Percentiles rank a stretch among this genome's conserved stretches.
These are phyloP conservation scores for Gadus chalcogrammus DNA, from an alignment of 2,113 vertebrate species.

Conservation along the genomic window DNA sequence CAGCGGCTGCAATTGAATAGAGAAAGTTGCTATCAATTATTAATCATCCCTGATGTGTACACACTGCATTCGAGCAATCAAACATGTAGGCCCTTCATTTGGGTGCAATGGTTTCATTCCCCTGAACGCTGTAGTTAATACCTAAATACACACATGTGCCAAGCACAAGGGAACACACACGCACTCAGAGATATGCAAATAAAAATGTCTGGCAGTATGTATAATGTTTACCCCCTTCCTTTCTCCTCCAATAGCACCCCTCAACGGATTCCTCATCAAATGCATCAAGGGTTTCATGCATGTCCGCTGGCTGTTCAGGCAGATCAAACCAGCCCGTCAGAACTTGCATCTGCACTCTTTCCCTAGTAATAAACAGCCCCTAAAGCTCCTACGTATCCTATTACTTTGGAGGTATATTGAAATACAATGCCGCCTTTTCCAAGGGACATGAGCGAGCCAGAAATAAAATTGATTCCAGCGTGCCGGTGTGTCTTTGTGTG, in stretches of 20 bases:
- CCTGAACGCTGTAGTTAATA: conserved; percentile 7
- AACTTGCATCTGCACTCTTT: conserved; percentile 34
- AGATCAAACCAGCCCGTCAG: conserved; percentile 44
- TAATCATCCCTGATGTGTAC: conserved; percentile 37
- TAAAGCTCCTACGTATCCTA: conserved; percentile 43
- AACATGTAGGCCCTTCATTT: conserved; percentile 39
- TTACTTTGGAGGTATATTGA: conserved; percentile 31
- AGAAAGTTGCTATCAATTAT: conserved; percentile 48
- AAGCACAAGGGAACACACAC: conserved; percentile 16
- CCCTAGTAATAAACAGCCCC: conserved; percentile 10
- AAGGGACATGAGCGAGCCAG: conserved; percentile 24
- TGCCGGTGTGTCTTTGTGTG: conserved; percentile 10
- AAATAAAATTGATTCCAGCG: conserved; percentile 43
- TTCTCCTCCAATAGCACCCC: neutral
- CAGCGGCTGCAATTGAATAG: conserved; percentile 40
- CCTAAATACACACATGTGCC: too few relatives aligned
- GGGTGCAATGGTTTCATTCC: conserved; percentile 41
- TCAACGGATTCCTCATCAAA: conserved; percentile 29
- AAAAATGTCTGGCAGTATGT: conserved; percentile 19
- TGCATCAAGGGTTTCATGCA: conserved; percentile 25
- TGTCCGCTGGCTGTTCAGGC: conserved; percentile 34
- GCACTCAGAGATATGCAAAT: conserved; percentile 44
- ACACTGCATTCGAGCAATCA: conserved; percentile 35
- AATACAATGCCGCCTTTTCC: conserved; percentile 43
- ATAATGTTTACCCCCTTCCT: conserved; percentile 8